Conservation (phyloP, 1,140 invertebrate genomes). For the Macrocentrus cingulum region DNA sequence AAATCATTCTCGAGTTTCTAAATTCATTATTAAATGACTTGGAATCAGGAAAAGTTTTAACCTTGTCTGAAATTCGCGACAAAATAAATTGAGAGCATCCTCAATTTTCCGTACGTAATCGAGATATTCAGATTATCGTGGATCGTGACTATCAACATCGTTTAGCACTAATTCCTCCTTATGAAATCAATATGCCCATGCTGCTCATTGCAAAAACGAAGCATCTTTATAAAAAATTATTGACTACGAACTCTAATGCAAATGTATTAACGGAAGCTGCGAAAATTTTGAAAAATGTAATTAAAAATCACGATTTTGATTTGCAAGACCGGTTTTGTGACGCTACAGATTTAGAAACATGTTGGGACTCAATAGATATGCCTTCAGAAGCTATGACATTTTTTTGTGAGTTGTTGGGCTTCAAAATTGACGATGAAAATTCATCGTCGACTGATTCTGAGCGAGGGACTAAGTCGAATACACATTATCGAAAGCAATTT, state of each 20-base stretch:
- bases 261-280: not conserved
- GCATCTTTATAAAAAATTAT: not conserved
- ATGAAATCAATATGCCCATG: too few relatives aligned
- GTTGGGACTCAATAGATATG: not conserved
- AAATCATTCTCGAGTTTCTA: too few relatives aligned
- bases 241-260: not conserved
- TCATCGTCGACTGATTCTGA: not conserved
- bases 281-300: not conserved
- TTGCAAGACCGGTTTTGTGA: not conserved
- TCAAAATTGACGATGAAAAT: not conserved
- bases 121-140: too few relatives aligned
- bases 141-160: too few relatives aligned
- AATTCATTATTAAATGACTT: too few relatives aligned
- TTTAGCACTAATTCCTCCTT: too few relatives aligned
- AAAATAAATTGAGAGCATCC: too few relatives aligned
- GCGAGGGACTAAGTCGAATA: not conserved
- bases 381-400: not conserved
- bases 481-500: not conserved
- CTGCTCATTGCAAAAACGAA: too few relatives aligned
- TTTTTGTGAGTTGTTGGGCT: not conserved
- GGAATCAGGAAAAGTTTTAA: too few relatives aligned
- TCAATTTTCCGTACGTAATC: too few relatives aligned
- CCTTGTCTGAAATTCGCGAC: too few relatives aligned
- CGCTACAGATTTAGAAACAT: not conserved
- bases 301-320: conserved; percentile 1